Evolutionary conservation across 2,888 invertebrate species (phyloP), one percentile per base, ranked within the genome.

Genomic region (Lepidochrysops patricia): DNA sequence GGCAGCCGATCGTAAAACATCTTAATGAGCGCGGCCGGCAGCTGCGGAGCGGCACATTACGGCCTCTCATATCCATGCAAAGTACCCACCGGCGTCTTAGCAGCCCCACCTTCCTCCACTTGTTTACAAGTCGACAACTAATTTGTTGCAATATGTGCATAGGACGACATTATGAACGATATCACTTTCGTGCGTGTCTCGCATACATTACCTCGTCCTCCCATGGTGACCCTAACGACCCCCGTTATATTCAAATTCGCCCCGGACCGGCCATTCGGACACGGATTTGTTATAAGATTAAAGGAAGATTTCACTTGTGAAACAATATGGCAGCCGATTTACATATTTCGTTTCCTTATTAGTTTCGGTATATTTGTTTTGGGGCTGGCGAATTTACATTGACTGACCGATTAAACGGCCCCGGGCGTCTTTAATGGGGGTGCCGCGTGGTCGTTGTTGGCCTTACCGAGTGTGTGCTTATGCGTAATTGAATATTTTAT

Each of bases 91-190:
- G 82, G 68, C 82, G 84, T 85, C 87, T 85, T 85, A 82, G 85
- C 84, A 70, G 80, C 83, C 82, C 80, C 83, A 82, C 85, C 84
- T 84, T 83, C 86, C 84, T 81, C 76, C 77, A 78, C 81, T 77
- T 86, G 87, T 88, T 86, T 88, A 88, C 89, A 86, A 87, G 84
- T 87, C 84, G 84, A 80, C 89, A 85, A 89, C 90, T 89, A 90
- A 90, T 90, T 90, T 89, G 89, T 83, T 90, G 89, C 90, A 89
- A 88, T 90, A 89, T 89, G 90, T 89, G 90, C 90, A 88, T 86
- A 89, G 90, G 89, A 87, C 87, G 82, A 81, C 82, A 80, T 86
- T 84, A 86, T 82, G 83, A 81, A 72, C 84, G 80, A 85, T 89
- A 89, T 89, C 88, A 84, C 75, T 74, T 70, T 73, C 76, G 87